Percentiles rank a stretch among this genome's conserved stretches.
Conservation (phyloP, 2,113 vertebrate genomes). For the Sciurus niger region DNA sequence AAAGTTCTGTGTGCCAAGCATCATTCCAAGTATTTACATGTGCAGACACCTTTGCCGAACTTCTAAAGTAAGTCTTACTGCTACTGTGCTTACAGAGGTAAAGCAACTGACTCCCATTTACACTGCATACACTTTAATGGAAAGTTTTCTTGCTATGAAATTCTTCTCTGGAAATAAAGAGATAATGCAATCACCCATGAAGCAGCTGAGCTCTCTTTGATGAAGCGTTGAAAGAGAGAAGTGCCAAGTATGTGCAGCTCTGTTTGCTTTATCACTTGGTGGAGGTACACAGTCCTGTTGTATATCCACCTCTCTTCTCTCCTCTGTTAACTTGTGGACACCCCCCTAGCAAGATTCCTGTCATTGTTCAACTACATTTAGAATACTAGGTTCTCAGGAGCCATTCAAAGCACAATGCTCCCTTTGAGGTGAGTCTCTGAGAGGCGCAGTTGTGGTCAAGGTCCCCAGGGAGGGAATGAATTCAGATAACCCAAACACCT, state of each 20-base stretch:
- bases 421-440: slow-evolving; percentile 17
- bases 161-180: slow-evolving; percentile 77
- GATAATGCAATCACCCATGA: slow-evolving; percentile 68
- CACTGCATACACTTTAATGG: slow-evolving; percentile 56
- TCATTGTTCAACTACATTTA: slow-evolving; percentile 62
- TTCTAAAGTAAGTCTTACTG: background rate
- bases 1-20: accelerated
- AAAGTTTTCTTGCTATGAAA: slow-evolving; percentile 62
- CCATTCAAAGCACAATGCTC: slow-evolving; percentile 45
- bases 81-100: background rate
- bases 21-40: background rate
- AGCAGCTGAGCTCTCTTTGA: slow-evolving; percentile 47
- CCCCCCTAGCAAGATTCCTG: slow-evolving; percentile 68
- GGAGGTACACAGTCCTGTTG: slow-evolving; percentile 55
- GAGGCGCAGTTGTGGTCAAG: background rate
- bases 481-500: background rate
- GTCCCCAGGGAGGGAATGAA: background rate
- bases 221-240: slow-evolving; percentile 81
- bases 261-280: slow-evolving; percentile 75
- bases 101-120: no score
- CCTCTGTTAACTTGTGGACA: slow-evolving; percentile 43
- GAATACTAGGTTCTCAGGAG: background rate
- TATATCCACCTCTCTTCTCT: slow-evolving; percentile 70
- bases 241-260: slow-evolving; percentile 84
- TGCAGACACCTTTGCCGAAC: background rate